Base-by-base conservation (phyloP, 2,888 invertebrate genomes). In the Lacanobia wlatinum region DNA sequence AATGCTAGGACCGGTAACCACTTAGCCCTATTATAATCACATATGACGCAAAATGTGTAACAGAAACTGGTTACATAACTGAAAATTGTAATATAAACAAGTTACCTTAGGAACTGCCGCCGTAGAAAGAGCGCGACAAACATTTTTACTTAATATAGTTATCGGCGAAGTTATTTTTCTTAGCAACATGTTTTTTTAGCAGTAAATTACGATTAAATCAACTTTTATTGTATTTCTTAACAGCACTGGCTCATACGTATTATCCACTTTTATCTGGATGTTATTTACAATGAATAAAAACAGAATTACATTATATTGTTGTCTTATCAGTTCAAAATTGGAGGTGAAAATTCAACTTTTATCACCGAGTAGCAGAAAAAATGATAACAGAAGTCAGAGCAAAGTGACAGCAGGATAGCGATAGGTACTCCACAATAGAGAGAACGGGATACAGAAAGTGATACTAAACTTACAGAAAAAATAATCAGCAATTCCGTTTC, bases 91-190 rank as follows among this genome's bases (percentile, higher is more conserved):
- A 76, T 68, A 10, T 38, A 28, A 40, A 40, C 52, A 46, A 50
- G 14, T 78, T 85, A 92, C 91, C 88, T 90, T 90, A 46, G 83
- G 84, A 64, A 71, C 53, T 62, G 82, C 76, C 50, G 86, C 40
- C 67, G 89, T 87, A 21, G 91, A 91, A 60, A 89, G 76, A 48
- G 79, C 76, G 67, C 78, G 75, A 69, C 40, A 79, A 68, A 78
- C 46, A 81, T 86, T 86, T 79, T 76, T 84, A 71, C 83, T 76
- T 56, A 82, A 0, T 63, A 69, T 79, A 46, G 63, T 1, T 56
- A 86, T 1, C 21, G 84, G 78, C 38, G 65, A 58, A 70, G 87
- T 62, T 58, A 82, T 70, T 70, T 80, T 87, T 70, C 73, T 89
- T 59, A 87, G 48, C 62, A 90, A 70, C 87, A 87, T 89, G 34